Conservation (phyloP, 2,888 invertebrate genomes). For the Pelosia muscerda region DNA sequence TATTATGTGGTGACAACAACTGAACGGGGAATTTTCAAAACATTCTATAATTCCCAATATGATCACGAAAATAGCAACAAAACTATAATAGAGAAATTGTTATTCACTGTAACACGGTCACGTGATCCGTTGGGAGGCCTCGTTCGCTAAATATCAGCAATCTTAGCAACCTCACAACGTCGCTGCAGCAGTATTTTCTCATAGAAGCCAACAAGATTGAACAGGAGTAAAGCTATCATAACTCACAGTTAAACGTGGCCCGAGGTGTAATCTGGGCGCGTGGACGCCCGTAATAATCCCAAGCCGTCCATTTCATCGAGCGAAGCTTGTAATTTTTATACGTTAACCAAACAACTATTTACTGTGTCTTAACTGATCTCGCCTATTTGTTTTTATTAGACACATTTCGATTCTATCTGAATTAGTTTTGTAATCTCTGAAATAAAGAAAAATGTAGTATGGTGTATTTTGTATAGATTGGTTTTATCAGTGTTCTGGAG, state of each 20-base stretch:
- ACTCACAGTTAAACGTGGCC: slow-evolving; percentile 81
- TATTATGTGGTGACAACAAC: neutral
- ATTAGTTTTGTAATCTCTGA: neutral
- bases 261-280: slow-evolving; percentile 78
- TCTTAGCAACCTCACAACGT: slow-evolving; percentile 70
- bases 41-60: neutral
- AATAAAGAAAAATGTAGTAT: neutral
- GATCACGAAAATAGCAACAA: neutral
- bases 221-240: slow-evolving; percentile 81
- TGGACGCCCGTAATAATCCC: slow-evolving; percentile 79
- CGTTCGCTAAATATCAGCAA: slow-evolving; percentile 58
- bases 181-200: slow-evolving; percentile 81
- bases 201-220: slow-evolving; percentile 82
- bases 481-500: no score
- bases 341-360: slow-evolving; percentile 57
- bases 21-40: neutral
- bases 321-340: slow-evolving; percentile 73
- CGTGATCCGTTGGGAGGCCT: slow-evolving; percentile 25
- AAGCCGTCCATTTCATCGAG: slow-evolving; percentile 68
- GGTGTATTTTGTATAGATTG: neutral
- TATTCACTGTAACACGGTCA: slow-evolving; percentile 6
- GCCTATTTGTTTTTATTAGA: slow-evolving; percentile 20
- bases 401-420: neutral
- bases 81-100: neutral
- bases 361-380: slow-evolving; percentile 30